Evolutionary conservation across 2,113 vertebrate species (phyloP).

Genomic region (Telmatochromis sp.): DNA sequence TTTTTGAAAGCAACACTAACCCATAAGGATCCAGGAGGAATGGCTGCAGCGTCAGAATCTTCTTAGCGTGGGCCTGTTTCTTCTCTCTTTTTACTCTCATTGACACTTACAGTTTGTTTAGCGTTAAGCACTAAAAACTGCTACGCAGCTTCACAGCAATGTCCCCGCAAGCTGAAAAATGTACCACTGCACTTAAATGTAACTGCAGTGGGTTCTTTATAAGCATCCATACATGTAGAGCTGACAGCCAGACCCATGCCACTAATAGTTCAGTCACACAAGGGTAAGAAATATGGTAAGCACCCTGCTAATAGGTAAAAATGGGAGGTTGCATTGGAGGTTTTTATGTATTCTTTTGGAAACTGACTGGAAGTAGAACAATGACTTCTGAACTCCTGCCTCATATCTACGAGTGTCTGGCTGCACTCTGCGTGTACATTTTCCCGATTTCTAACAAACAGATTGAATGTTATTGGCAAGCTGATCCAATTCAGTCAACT

Average conservation of each 20-base stretch:
- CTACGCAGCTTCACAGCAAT: neutral
- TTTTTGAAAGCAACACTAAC: neutral
- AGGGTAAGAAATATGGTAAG: accelerated
- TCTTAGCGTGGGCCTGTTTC: neutral
- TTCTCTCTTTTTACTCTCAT: neutral
- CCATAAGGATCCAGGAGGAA: neutral
- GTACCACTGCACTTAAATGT: no score
- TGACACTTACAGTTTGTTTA: neutral
- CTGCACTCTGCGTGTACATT: neutral
- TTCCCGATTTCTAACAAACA: neutral
- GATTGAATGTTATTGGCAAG: neutral
- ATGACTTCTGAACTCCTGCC: neutral
- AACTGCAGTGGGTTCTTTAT: neutral
- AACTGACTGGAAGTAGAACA: neutral
- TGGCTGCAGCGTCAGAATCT: neutral
- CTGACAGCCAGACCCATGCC: neutral
- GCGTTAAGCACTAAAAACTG: neutral
- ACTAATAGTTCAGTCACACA: neutral
- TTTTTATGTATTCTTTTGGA: neutral
- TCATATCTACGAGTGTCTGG: neutral
- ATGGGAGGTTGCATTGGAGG: neutral
- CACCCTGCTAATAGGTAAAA: neutral
- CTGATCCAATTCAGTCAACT: neutral
- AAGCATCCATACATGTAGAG: neutral
- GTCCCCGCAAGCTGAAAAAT: neutral